Percentiles rank a stretch among this genome's conserved stretches.
These are phyloP conservation scores for Bubalus kerabau DNA, from an alignment of 2,113 vertebrate genomes.

Conservation along the genomic window DNA sequence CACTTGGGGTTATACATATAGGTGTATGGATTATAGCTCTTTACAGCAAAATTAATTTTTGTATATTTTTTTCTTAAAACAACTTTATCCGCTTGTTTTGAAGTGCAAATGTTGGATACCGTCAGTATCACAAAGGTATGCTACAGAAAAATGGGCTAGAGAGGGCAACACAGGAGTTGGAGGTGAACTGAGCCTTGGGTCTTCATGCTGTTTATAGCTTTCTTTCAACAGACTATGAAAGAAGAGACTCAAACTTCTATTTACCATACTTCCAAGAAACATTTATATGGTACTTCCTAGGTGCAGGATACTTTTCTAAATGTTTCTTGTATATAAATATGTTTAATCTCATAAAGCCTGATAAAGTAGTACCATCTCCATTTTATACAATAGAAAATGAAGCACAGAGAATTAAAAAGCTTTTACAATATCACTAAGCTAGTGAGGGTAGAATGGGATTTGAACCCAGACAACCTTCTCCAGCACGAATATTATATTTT, in stretches of 20 bases:
- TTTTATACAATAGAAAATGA: neutral
- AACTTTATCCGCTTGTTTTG: neutral
- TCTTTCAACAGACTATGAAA: neutral
- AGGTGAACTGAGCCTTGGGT: neutral
- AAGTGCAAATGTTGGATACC: neutral
- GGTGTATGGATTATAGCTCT: neutral
- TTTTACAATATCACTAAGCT: neutral
- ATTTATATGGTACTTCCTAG: neutral
- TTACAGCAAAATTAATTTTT: neutral
- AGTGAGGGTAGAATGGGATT: neutral
- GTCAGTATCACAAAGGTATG: neutral
- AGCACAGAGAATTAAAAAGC: neutral
- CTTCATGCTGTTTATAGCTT: neutral
- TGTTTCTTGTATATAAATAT: neutral
- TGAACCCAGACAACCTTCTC: neutral
- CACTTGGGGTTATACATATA: fast-evolving
- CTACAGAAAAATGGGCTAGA: neutral
- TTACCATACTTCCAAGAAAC: neutral
- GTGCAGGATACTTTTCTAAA: neutral
- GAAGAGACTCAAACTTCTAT: neutral
- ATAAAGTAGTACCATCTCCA: neutral
- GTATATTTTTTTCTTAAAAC: neutral
- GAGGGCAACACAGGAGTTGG: neutral
- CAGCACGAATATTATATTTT: neutral
- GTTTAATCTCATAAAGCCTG: neutral